Conservation (phyloP, 2,888 invertebrate species). For the Dicyrtomina minuta region DNA sequence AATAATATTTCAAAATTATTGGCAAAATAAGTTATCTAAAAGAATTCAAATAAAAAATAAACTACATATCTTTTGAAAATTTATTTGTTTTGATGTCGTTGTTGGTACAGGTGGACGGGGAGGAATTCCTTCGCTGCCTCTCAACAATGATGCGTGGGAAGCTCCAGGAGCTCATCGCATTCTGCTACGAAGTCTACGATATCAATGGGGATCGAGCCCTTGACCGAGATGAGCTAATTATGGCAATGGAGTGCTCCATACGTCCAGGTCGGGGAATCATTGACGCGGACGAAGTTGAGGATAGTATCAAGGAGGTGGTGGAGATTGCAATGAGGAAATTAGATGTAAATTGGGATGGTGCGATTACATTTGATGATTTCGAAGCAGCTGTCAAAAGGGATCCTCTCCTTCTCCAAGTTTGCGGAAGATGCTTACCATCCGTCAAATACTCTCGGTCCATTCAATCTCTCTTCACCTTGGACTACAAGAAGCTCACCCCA, state of each 20-base stretch:
- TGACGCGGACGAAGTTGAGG: slow-evolving; percentile 49
- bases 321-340: slow-evolving; percentile 47
- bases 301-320: slow-evolving; percentile 49
- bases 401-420: slow-evolving; percentile 33
- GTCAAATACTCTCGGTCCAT: slow-evolving; percentile 11
- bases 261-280: slow-evolving; percentile 45
- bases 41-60: no score
- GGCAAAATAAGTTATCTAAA: no score
- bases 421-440: slow-evolving; percentile 31
- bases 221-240: slow-evolving; percentile 49
- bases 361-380: slow-evolving; percentile 47
- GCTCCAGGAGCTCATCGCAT: slow-evolving; percentile 43
- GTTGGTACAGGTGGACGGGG: slow-evolving; percentile 33
- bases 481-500: slow-evolving; percentile 22
- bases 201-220: slow-evolving; percentile 37
- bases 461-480: slow-evolving; percentile 7
- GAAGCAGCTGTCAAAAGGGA: slow-evolving; percentile 36
- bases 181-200: slow-evolving; percentile 39
- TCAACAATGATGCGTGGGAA: slow-evolving; percentile 46
- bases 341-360: slow-evolving; percentile 46
- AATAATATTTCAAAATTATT: no score
- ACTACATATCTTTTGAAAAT: no score
- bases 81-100: no score
- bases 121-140: slow-evolving; percentile 43
- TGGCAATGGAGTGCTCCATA: slow-evolving; percentile 47